Evolutionary conservation across 2,888 invertebrate species (phyloP).

Genomic region (Clanis bilineata): DNA sequence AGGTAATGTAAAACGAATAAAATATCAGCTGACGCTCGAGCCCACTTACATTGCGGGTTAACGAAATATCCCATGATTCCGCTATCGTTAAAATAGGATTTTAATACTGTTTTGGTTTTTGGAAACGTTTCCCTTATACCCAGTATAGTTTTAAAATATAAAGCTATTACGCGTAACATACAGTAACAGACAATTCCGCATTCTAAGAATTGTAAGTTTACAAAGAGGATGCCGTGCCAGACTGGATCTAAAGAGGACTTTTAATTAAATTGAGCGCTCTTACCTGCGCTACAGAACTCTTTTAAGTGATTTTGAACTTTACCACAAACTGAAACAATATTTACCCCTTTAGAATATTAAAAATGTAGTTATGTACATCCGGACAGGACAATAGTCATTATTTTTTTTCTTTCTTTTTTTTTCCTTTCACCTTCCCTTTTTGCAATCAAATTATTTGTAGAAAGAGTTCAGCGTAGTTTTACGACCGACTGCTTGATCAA

Average conservation of each 20-base stretch:
- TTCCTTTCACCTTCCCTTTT: too few relatives aligned
- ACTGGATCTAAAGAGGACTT: constrained; percentile 55
- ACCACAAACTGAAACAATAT: constrained; percentile 56
- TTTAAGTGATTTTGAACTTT: constrained; percentile 65
- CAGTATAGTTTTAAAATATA: too few relatives aligned
- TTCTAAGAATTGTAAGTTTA: constrained; percentile 30
- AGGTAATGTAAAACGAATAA: too few relatives aligned
- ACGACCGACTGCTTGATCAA: too few relatives aligned
- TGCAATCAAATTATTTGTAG: too few relatives aligned
- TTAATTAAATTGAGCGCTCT: constrained; percentile 62
- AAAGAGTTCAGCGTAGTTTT: too few relatives aligned
- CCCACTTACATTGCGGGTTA: too few relatives aligned
- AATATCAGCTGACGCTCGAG: too few relatives aligned
- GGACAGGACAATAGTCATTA: constrained; percentile 18
- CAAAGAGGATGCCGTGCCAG: constrained; percentile 25
- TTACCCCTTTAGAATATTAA: constrained; percentile 46
- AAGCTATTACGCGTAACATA: neutral
- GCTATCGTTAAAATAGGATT: too few relatives aligned
- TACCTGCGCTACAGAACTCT: constrained; percentile 55
- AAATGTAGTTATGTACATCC: constrained; percentile 24
- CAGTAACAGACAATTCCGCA: constrained; percentile 10
- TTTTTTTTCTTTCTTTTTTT: neutral
- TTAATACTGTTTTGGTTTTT: too few relatives aligned
- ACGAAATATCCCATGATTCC: too few relatives aligned
- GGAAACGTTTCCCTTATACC: too few relatives aligned